Base-by-base conservation (phyloP, 1,140 invertebrate species). In the Dreissena polymorpha region DNA sequence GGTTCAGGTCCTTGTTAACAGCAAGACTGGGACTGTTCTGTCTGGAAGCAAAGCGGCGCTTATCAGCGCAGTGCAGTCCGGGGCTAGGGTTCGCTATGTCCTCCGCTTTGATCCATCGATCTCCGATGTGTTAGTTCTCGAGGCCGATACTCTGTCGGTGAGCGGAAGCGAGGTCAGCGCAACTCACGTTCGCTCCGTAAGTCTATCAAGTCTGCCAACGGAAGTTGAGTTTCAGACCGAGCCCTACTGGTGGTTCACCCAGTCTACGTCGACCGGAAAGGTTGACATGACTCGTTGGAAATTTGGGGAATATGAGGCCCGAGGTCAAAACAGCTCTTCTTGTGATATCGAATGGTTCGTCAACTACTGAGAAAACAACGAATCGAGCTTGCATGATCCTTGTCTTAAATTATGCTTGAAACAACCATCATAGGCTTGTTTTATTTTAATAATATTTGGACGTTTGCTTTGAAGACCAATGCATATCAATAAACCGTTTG, bases 251-350 rank as follows among this genome's bases (percentile, higher is more conserved):
- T 50, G 13, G 25, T 71, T 71, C 25, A 71, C 69, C 23, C n/a
- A 51, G 21, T 49, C 50, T 23, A 51, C 69, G 21, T 49, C 69
- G 13, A 71, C 69, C 6, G 69, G 69, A 51, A n/a, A n/a, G 13
- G 69, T 71, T 6, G 69, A 71, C 25, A 71, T 71, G 50, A 49
- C 69, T 10, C 23, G 69, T 29, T 71, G 69, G 69, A 71, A 27
- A 14, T 27, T 71, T 25, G 69, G 69, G 1, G 39, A 71, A 50
- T 29, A 71, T 23, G 27, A 50, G 49, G 18, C 39, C 21, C 23
- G 69, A 16, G 69, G 69, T 50, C 69, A 50, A 18, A 50, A 39
- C 18, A 0, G 23, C 8, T 8, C 6, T 6, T 7, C n/a, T n/a
- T 16, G 21, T 16, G 39, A 18, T 13, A 53, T 71, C n/a, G 39